These are phyloP conservation scores for Sebastes trivittatus DNA, from an alignment of 2,797 vertebrate species.

Conservation along the genomic window DNA sequence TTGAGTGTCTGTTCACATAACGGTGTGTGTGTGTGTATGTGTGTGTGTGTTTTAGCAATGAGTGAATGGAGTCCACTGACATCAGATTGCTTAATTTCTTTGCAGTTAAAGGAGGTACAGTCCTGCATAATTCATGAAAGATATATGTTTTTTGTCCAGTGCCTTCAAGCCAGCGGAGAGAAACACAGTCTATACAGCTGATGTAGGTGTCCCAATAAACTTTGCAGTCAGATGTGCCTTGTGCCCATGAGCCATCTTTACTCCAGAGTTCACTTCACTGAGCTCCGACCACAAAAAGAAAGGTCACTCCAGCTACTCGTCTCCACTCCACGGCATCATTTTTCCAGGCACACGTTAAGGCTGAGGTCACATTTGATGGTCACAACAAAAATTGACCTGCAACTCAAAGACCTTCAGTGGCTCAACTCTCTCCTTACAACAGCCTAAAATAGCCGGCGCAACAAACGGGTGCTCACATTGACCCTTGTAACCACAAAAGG, in stretches of 20 bases:
- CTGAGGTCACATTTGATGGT: conserved; percentile 12
- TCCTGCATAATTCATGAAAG: neutral
- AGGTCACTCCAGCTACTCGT: conserved; percentile 1
- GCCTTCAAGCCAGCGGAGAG: neutral
- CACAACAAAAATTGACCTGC: neutral
- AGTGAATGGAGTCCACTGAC: neutral
- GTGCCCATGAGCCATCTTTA: neutral
- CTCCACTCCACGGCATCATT: neutral
- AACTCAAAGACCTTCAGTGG: neutral
- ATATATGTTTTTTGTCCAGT: neutral
- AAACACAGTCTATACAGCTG: neutral
- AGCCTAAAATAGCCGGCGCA: neutral
- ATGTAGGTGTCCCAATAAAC: neutral
- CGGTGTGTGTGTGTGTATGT: neutral
- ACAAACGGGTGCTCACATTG: neutral
- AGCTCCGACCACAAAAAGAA: neutral
- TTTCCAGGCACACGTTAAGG: neutral
- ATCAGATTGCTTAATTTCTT: neutral
- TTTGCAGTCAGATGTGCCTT: neutral
- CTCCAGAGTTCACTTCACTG: neutral
- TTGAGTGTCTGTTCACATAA: neutral
- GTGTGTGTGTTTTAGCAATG: neutral
- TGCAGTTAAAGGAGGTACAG: neutral
- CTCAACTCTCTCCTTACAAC: neutral
- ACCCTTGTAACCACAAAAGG: neutral